Evolutionary conservation across 2,888 invertebrate genomes (phyloP), one percentile per base, ranked within the genome.

Genomic region (Portevinia maculata): DNA sequence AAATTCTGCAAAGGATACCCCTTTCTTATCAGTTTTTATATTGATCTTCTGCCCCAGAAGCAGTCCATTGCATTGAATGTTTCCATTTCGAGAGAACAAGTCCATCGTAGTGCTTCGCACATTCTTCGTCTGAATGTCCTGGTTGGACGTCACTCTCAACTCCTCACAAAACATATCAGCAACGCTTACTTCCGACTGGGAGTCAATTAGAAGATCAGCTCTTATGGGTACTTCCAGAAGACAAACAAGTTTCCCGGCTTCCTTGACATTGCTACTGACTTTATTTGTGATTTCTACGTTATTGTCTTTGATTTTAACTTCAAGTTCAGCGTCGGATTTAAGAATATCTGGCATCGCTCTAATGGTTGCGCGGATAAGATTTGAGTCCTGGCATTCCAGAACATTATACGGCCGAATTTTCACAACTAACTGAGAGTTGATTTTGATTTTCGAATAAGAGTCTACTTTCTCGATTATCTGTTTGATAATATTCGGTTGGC

Each of bases 201-300:
- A 83, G 0, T 86, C 85, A 2, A 90, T 86, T 15, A 87, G 44
- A 2, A 90, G 73, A 70, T 89, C 87, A 0, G 89, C 87, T 9
- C 88, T 87, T 1, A 91, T 84, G 0, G 90, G 90, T 5, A 90
- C 86, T 17, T 87, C 88, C 0, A 90, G 52, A 0, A 86, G 21
- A 46, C 85, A 85, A 1, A 76, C 69, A 4, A 84, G 9, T 15
- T 84, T 59, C 0, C 64, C 59, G 0, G 44, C 28, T 13, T 79
- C 70, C 4, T 52, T 62, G 13, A 34, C 39, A 21, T 64, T 53
- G 2, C 24, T 52, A 9, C 44, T 34, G 6, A 41, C 17, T n/a
- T 64, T 69, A 30, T 44, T 84, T 3, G 32, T 79, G 4, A 84
- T 79, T 69, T 79, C 69, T 0, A 84, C 79, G 41, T 59, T 24